phyloP scores from a whole-genome alignment of 2,797 vertebrate genomes.

The Anguilla megastoma region DNA sequence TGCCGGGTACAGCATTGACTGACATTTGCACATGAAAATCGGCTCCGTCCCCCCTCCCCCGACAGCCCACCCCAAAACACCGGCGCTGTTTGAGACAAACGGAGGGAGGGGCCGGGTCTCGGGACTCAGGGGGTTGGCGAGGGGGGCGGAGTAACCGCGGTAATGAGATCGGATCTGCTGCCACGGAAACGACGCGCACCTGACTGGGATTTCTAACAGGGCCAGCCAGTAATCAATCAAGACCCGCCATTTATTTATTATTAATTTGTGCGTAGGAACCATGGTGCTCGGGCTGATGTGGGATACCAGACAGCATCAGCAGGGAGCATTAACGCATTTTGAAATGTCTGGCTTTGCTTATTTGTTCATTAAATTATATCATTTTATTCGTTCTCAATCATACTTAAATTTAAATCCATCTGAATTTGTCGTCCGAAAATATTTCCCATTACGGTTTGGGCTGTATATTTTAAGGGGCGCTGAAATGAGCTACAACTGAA shows the following conservation, averaged over 20 bases:
- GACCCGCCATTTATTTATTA: constrained; percentile 6
- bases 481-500: not conserved
- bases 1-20: constrained; percentile 26
- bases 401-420: not conserved
- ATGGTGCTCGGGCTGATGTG: not conserved
- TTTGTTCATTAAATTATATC: not conserved
- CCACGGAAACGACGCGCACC: not conserved
- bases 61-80: constrained; percentile 11
- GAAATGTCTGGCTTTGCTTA: not conserved
- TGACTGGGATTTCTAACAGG: constrained; percentile 13
- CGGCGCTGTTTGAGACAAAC: constrained; percentile 27
- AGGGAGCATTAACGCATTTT: not conserved
- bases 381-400: not conserved
- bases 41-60: not conserved
- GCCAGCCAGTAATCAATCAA: constrained; percentile 9
- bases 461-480: not conserved
- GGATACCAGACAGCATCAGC: not conserved
- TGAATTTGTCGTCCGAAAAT: not conserved
- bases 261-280: not conserved
- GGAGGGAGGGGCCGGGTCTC: not conserved
- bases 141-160: not conserved
- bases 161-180: not conserved
- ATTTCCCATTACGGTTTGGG: constrained; percentile 7
- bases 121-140: not conserved
- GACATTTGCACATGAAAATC: constrained; percentile 39